These are phyloP conservation scores for Microcebus tavaratra DNA, from an alignment of 2,113 vertebrate species.

Conservation along the genomic window DNA sequence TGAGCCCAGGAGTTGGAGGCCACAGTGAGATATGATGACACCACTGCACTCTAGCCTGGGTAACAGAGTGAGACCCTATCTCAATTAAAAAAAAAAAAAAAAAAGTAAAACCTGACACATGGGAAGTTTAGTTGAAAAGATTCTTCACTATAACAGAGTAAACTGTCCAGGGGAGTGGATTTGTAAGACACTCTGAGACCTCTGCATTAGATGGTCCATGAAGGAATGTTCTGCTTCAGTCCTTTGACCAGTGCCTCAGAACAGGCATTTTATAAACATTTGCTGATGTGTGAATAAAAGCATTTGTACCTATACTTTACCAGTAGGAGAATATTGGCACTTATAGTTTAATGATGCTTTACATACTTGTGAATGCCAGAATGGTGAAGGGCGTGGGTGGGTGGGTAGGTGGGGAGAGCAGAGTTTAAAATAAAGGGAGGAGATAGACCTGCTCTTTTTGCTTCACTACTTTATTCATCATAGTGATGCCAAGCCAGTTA, in stretches of 20 bases:
- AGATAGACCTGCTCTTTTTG: neutral
- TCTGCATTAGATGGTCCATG: neutral
- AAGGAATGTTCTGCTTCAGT: neutral
- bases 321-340: constrained; percentile 39
- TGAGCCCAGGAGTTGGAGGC: no score
- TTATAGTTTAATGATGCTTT: constrained; percentile 35
- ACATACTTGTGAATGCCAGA: neutral
- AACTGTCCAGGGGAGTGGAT: neutral
- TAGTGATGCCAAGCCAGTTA: neutral
- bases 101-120: neutral
- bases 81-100: neutral
- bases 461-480: neutral
- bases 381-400: neutral
- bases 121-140: neutral
- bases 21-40: no score
- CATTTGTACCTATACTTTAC: neutral
- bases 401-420: neutral
- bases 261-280: constrained; percentile 50
- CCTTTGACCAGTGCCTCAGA: neutral
- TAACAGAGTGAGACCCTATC: neutral
- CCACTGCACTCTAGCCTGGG: neutral
- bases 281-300: constrained; percentile 39
- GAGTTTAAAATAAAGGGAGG: neutral
- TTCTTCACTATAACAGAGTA: neutral
- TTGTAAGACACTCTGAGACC: neutral